A percentile compares a stretch with the other conserved stretches of the same genome.
Conservation (phyloP, 2,113 vertebrate genomes). For the Oreotrochilus melanogaster region DNA sequence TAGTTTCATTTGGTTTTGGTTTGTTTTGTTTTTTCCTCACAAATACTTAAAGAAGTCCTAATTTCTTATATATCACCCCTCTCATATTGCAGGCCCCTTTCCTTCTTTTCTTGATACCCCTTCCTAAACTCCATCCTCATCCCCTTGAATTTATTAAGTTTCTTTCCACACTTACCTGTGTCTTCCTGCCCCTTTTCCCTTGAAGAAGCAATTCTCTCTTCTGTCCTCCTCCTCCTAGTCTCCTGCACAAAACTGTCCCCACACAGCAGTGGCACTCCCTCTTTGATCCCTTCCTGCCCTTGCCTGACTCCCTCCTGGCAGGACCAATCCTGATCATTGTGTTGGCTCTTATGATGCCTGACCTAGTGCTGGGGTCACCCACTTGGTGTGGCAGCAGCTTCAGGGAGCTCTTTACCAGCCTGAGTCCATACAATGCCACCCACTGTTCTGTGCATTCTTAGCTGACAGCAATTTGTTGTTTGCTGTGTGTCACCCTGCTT, state of each 20-base stretch:
- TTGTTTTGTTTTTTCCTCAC: no score
- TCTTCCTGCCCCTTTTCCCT: background rate
- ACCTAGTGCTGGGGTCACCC: background rate
- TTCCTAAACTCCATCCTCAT: background rate
- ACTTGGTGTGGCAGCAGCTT: background rate
- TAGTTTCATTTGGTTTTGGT: no score
- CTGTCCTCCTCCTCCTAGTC: background rate
- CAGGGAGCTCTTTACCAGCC: background rate
- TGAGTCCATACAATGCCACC: background rate
- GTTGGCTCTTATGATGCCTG: background rate
- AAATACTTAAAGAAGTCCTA: no score
- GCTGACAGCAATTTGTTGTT: background rate
- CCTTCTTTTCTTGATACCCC: background rate
- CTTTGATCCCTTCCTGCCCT: background rate
- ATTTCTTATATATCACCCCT: no score
- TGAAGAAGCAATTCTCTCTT: background rate
- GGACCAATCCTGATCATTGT: background rate
- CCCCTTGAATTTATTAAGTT: background rate
- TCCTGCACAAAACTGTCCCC: background rate
- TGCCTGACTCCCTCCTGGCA: background rate
- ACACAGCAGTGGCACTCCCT: background rate
- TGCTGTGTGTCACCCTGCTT: background rate
- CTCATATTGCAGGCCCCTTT: no score
- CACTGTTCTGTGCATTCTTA: background rate
- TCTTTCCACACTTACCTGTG: background rate